Base-by-base conservation (phyloP, 2,888 invertebrate species). In the Agrotis puta region DNA sequence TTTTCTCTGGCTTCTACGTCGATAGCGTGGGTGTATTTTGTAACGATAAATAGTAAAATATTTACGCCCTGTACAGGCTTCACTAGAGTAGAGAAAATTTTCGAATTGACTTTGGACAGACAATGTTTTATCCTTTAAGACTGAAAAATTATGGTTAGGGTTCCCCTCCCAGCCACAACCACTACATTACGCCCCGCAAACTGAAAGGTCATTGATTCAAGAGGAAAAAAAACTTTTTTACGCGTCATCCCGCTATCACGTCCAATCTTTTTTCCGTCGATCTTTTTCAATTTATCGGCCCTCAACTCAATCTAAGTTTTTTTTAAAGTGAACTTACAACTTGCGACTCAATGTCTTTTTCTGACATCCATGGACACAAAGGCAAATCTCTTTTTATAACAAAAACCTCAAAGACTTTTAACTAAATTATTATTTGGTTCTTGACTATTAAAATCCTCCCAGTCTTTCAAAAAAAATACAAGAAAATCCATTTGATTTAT, bases 401-500 rank as follows among this genome's bases (percentile, higher is more conserved):
- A 47, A n/a, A 56, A 72, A 50, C 24, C 56, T 50, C n/a, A 48
- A 72, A 76, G 11, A 24, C n/a, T 70, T 73, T 33, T 27, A 73
- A 68, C 3, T 4, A 14, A 58, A 77, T 77, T 54, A 59, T 59
- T 48, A 33, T 77, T 58, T 53, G 16, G 27, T 13, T 24, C 51
- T 53, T 24, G 11, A 43, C 43, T 47, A 47, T n/a, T 54, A 54
- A 58, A 39, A 11, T 51, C 9, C 20, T 9, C 3, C 57, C 16
- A 39, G 18, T 22, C 69, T 20, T 45, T 45, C 43, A 43, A 61
- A 20, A 56, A 50, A 22, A 56, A 27, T 22, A n/a, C 11, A 54
- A 56, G 51, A 70, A 59, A 73, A 58, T 74, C 14, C 33, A 39
- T 81, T 70, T 61, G 16, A 77, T 62, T 65, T 51, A 66, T 70